A percentile compares a stretch with the other conserved stretches of the same genome.
phyloP scores from a whole-genome alignment of 2,888 invertebrate species.

The Xanthorhoe designata region DNA sequence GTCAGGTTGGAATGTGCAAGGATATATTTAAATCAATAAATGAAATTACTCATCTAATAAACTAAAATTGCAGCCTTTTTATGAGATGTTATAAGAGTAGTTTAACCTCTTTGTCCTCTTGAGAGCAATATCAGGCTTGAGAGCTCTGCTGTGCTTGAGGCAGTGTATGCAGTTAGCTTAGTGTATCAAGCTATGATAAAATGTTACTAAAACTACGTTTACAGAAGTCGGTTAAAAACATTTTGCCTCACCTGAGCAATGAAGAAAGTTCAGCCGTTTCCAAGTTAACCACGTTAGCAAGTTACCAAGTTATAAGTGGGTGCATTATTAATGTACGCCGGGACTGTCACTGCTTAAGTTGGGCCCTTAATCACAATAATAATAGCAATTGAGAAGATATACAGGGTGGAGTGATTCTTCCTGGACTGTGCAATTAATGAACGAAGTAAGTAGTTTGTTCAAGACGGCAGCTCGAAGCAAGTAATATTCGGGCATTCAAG shows the following conservation, averaged over 20 bases:
- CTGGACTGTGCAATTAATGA: not conserved
- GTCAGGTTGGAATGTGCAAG: too few relatives aligned
- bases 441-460: too few relatives aligned
- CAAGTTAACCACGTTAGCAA: constrained; percentile 47
- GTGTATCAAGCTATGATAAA: not conserved
- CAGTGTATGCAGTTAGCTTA: too few relatives aligned
- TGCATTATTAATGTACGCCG: constrained; percentile 68
- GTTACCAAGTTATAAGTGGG: constrained; percentile 59
- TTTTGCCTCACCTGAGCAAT: constrained; percentile 28
- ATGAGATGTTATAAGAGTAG: too few relatives aligned
- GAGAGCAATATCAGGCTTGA: too few relatives aligned
- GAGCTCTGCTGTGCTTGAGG: too few relatives aligned
- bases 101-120: too few relatives aligned
- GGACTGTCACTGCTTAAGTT: constrained; percentile 69
- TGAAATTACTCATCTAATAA: too few relatives aligned
- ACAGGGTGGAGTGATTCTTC: constrained; percentile 54
- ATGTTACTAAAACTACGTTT: not conserved
- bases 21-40: too few relatives aligned
- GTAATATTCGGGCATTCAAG: too few relatives aligned
- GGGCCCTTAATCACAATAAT: constrained; percentile 72
- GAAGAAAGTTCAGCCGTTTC: constrained; percentile 43
- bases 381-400: constrained; percentile 56
- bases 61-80: too few relatives aligned
- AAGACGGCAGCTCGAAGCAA: too few relatives aligned
- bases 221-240: constrained; percentile 9